Evolutionary conservation across 1,140 invertebrate species (phyloP).

Genomic region (Drosophila setifemur): DNA sequence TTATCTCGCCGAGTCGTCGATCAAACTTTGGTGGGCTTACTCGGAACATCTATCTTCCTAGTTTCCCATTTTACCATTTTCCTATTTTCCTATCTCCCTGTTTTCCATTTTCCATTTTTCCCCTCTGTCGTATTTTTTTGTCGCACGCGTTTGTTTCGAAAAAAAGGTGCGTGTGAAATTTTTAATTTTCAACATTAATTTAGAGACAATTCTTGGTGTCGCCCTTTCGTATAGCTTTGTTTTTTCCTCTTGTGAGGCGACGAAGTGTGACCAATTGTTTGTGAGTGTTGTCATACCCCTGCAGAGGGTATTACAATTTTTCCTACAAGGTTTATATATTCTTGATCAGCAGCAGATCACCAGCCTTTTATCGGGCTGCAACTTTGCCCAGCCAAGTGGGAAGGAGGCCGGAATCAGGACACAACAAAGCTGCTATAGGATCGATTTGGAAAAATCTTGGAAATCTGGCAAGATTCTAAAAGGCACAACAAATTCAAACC

Average conservation of each 20-base stretch:
- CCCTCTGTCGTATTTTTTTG: neutral
- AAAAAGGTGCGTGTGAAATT: conserved; percentile 69
- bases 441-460: too few species aligned
- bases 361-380: too few species aligned
- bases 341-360: too few species aligned
- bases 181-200: conserved; percentile 78
- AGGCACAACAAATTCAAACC: too few species aligned
- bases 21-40: conserved; percentile 47
- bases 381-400: too few species aligned
- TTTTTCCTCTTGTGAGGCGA: conserved; percentile 53
- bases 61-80: neutral
- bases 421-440: too few species aligned
- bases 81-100: neutral
- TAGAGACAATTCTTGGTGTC: conserved; percentile 63
- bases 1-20: conserved; percentile 56
- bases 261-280: conserved; percentile 56
- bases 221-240: neutral
- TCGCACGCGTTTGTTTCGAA: conserved; percentile 15
- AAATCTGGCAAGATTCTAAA: too few species aligned
- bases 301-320: neutral
- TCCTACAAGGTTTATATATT: too few species aligned
- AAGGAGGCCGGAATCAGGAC: too few species aligned
- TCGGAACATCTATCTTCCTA: conserved; percentile 8
- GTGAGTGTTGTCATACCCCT: neutral
- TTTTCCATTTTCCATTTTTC: neutral